Conservation (phyloP, 1,140 invertebrate species). For the Drosophila truncata region DNA sequence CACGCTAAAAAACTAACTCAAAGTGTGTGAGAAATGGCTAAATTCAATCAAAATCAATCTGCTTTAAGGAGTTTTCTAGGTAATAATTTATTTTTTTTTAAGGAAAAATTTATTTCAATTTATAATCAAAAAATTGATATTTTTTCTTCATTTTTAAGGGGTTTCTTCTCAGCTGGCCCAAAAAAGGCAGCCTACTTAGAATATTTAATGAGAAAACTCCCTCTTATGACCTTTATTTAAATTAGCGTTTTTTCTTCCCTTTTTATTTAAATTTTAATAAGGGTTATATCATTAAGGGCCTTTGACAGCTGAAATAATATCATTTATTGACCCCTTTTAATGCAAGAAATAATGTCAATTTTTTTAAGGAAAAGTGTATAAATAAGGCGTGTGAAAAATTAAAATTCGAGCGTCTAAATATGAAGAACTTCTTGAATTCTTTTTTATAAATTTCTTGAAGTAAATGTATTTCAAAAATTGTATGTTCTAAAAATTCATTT, state of each 20-base stretch:
- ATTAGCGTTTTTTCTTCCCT: neutral
- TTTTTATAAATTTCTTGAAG: neutral
- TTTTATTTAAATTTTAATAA: neutral
- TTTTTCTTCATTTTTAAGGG: neutral
- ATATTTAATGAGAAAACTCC: slow-evolving; percentile 5
- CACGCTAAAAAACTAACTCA: neutral
- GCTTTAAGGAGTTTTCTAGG: neutral
- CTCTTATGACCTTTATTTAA: slow-evolving; percentile 3
- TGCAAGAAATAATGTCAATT: neutral
- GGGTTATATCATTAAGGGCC: neutral
- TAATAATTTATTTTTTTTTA: neutral
- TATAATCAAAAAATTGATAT: no score
- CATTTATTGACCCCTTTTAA: neutral
- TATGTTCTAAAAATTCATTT: neutral
- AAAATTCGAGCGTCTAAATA: neutral
- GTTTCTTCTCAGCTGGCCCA: neutral
- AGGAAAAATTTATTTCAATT: neutral
- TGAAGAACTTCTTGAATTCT: neutral
- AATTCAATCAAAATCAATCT: no score
- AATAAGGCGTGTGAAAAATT: neutral
- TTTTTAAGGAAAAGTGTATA: neutral
- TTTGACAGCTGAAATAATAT: neutral
- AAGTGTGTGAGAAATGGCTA: neutral
- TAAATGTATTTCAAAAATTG: no score
- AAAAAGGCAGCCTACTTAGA: neutral